These are phyloP conservation scores for Leptodactylus fallax DNA, from an alignment of 2,797 vertebrate genomes.

Conservation along the genomic window DNA sequence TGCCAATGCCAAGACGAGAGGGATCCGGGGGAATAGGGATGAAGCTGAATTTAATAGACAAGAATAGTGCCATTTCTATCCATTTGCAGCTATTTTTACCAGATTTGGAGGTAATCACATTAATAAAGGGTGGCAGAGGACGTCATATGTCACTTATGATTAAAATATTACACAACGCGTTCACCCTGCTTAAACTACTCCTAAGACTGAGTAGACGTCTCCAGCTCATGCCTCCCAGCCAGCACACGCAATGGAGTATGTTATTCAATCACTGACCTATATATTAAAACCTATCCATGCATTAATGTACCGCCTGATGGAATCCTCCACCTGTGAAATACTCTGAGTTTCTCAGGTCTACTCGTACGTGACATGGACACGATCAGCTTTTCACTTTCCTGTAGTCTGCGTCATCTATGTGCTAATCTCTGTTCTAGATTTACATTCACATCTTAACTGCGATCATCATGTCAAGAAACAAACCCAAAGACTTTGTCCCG, in stretches of 20 bases:
- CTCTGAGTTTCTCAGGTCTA: neutral
- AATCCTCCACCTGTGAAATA: neutral
- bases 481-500: neutral
- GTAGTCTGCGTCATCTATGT: neutral
- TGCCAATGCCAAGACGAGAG: too few relatives aligned
- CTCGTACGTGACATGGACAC: neutral
- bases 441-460: too few relatives aligned
- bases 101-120: too few relatives aligned
- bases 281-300: neutral
- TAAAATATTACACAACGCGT: too few relatives aligned
- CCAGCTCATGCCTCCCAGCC: neutral
- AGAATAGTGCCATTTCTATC: too few relatives aligned
- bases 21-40: too few relatives aligned
- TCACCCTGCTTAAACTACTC: too few relatives aligned
- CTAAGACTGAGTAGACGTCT: neutral
- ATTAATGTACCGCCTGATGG: neutral
- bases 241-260: neutral
- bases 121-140: too few relatives aligned
- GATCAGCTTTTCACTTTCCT: neutral
- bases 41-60: too few relatives aligned
- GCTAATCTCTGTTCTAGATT: too few relatives aligned
- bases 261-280: neutral
- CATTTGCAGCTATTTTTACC: too few relatives aligned
- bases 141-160: too few relatives aligned
- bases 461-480: neutral